Conservation (phyloP, 2,113 vertebrate species). For the Candoia aspera region DNA sequence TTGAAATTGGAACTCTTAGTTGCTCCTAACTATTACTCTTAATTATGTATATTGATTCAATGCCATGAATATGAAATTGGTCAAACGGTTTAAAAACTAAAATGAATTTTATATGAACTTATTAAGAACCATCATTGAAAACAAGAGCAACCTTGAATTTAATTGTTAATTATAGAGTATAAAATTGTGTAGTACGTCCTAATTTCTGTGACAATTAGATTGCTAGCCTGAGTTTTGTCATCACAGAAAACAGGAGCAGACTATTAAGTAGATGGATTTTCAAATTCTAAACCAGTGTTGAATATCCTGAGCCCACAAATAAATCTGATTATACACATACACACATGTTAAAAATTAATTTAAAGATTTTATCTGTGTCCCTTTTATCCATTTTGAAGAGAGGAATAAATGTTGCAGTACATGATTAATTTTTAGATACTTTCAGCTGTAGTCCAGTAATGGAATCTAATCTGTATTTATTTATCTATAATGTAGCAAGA, state of each 20-base stretch:
- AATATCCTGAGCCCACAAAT: constrained; percentile 7
- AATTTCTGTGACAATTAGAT: constrained; percentile 57
- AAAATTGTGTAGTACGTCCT: constrained; percentile 56
- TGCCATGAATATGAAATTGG: constrained; percentile 4
- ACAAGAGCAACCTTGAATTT: constrained; percentile 60
- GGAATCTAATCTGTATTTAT: constrained; percentile 61
- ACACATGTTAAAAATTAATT: constrained; percentile 37
- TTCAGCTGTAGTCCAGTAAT: constrained; percentile 62
- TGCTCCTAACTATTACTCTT: background rate
- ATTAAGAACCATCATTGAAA: constrained; percentile 57
- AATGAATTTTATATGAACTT: constrained; percentile 59
- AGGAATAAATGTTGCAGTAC: constrained; percentile 62
- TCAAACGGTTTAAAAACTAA: background rate
- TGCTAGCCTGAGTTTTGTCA: constrained; percentile 58
- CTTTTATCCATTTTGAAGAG: constrained; percentile 35
- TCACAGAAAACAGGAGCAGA: background rate
- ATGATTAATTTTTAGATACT: background rate
- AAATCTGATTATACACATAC: constrained; percentile 19
- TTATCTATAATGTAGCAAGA: constrained; percentile 55
- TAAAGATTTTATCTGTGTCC: constrained; percentile 31
- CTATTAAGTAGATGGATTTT: constrained; percentile 31
- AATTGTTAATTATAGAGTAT: constrained; percentile 49
- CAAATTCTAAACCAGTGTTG: constrained; percentile 40
- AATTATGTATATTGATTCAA: constrained; percentile 22
- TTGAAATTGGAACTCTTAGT: background rate